Evolutionary conservation across 2,113 vertebrate genomes (phyloP).

Genomic region (Mungos mungo): DNA sequence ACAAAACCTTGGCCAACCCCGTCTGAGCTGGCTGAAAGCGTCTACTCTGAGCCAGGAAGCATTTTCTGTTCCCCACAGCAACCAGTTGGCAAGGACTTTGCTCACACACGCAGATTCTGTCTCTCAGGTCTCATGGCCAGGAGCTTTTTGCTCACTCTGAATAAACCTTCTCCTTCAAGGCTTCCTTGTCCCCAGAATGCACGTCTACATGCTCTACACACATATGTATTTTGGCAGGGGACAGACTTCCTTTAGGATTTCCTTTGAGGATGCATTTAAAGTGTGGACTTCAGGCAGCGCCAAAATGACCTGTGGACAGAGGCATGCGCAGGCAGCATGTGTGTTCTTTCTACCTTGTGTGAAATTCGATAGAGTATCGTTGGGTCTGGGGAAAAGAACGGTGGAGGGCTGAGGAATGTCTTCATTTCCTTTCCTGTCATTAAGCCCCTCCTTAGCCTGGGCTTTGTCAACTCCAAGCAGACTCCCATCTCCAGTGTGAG

Average conservation of each 20-base stretch:
- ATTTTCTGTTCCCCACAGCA: conserved; percentile 32
- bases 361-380: not conserved
- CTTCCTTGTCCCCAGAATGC: not conserved
- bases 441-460: conserved; percentile 23
- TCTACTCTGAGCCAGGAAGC: not conserved
- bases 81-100: not conserved
- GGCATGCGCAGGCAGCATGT: not conserved
- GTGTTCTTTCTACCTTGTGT: not conserved
- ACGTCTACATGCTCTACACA: not conserved
- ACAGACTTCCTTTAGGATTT: not conserved
- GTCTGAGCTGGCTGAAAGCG: conserved; percentile 38
- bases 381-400: not conserved
- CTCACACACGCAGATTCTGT: not conserved
- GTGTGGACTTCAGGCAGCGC: not conserved
- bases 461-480: conserved; percentile 55
- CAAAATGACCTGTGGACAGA: not conserved
- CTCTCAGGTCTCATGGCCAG: not conserved
- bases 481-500: conserved; percentile 40
- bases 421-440: conserved; percentile 68
- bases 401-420: conserved; percentile 57
- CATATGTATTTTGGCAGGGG: not conserved
- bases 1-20: conserved; percentile 30
- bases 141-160: not conserved
- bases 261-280: conserved; percentile 26
- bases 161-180: not conserved